These are phyloP conservation scores for Leptinotarsa tumamoca DNA, from an alignment of 2,888 invertebrate genomes.

Conservation along the genomic window DNA sequence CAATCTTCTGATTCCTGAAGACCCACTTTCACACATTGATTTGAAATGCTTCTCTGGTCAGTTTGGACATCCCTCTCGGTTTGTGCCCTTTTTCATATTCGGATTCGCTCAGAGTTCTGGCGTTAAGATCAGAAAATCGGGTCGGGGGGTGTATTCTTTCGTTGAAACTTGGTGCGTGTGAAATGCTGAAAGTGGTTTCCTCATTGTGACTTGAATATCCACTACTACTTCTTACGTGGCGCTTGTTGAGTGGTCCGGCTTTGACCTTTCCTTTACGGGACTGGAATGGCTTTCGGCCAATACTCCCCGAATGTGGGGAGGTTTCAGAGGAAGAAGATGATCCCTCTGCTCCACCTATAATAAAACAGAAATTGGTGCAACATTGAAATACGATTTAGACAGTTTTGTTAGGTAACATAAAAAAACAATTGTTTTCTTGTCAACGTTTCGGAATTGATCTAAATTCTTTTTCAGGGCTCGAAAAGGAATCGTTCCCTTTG, in stretches of 20 bases:
- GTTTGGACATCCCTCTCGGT: slow-evolving; percentile 65
- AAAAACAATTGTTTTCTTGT: no score
- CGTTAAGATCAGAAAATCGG: slow-evolving; percentile 81
- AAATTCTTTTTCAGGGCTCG: no score
- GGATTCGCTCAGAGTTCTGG: slow-evolving; percentile 65
- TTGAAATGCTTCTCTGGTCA: slow-evolving; percentile 79
- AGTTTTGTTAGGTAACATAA: no score
- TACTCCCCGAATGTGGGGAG: slow-evolving; percentile 74
- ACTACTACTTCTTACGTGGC: slow-evolving; percentile 82
- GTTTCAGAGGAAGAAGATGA: slow-evolving; percentile 85
- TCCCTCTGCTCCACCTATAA: slow-evolving; percentile 77
- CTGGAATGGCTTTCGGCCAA: slow-evolving; percentile 74
- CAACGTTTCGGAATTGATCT: no score
- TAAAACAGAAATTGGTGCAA: neutral
- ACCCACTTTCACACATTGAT: slow-evolving; percentile 72
- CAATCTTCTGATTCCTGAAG: neutral
- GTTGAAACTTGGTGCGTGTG: slow-evolving; percentile 83
- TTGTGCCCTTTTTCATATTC: slow-evolving; percentile 67
- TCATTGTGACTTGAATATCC: slow-evolving; percentile 88
- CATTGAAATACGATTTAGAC: no score
- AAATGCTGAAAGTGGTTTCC: slow-evolving; percentile 87
- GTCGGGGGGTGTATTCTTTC: slow-evolving; percentile 88
- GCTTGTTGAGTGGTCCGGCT: slow-evolving; percentile 71
- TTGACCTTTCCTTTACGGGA: slow-evolving; percentile 77
- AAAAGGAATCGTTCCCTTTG: no score